Evolutionary conservation across 2,113 vertebrate genomes (phyloP).

Genomic region (Sceloporus tristichus): DNA sequence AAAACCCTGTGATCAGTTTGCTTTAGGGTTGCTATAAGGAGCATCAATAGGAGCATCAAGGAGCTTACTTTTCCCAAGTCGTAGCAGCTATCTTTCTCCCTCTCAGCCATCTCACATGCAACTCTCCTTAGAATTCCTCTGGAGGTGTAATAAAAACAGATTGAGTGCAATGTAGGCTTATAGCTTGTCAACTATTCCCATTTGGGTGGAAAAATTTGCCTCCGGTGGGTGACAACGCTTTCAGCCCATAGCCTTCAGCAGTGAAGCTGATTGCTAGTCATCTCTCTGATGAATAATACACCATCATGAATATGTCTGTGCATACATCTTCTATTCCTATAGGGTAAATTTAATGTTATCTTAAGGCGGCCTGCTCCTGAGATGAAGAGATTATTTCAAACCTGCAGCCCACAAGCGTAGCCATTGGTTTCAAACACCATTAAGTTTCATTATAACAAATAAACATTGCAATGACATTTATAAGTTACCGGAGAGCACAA

Average conservation of each 20-base stretch:
- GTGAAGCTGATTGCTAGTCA: constrained; percentile 53
- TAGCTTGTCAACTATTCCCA: constrained; percentile 54
- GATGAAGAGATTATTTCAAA: constrained; percentile 80
- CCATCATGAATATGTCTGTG: constrained; percentile 50
- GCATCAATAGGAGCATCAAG: neutral
- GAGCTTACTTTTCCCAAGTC: neutral
- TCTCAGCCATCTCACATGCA: neutral
- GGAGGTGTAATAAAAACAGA: constrained; percentile 51
- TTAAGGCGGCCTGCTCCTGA: constrained; percentile 73
- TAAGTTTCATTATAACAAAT: constrained; percentile 86
- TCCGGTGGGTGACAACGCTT: constrained; percentile 58
- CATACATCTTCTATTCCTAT: constrained; percentile 69
- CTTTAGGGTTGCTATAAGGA: no score
- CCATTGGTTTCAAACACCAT: constrained; percentile 78
- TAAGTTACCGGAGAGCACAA: constrained; percentile 82
- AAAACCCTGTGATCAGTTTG: no score
- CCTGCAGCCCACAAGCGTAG: constrained; percentile 73
- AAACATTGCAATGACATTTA: constrained; percentile 84
- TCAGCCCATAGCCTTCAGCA: constrained; percentile 42
- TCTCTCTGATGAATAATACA: constrained; percentile 57
- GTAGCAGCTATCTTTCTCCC: neutral
- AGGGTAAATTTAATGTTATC: constrained; percentile 74
- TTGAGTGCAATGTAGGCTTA: constrained; percentile 27
- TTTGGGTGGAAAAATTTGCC: constrained; percentile 41
- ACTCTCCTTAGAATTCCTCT: constrained; percentile 9